Percentiles rank a stretch among this genome's conserved stretches.
Conservation (phyloP, 2,797 vertebrate species). For the Cheirogaleus major region DNA sequence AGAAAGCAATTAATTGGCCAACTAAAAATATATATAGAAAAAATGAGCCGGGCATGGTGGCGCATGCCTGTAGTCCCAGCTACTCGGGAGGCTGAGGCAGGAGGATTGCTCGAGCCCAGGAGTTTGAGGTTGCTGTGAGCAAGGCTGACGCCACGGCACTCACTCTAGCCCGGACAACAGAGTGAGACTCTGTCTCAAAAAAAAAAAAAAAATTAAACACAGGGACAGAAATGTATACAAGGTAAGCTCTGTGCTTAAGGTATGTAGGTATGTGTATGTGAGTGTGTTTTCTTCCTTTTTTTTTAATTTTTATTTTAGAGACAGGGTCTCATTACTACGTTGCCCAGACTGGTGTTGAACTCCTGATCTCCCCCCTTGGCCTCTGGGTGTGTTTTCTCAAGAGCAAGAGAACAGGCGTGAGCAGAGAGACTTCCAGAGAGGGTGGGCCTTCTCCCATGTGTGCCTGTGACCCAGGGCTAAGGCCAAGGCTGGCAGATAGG, state of each 20-base stretch:
- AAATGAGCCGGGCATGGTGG: no score
- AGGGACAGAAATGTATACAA: not conserved
- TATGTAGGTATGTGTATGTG: not conserved
- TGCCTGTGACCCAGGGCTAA: not conserved
- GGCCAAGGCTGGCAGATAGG: not conserved
- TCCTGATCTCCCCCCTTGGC: no score
- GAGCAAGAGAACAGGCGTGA: not conserved
- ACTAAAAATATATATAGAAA: no score
- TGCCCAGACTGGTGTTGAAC: no score
- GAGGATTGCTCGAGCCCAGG: no score
- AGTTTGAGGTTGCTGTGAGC: no score
- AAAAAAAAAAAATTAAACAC: not conserved
- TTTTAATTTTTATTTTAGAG: not conserved
- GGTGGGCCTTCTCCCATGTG: not conserved
- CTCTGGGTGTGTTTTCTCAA: not conserved
- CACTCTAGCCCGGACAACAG: no score
- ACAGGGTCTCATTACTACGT: not conserved
- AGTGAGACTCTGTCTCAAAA: no score
- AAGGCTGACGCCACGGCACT: no score
- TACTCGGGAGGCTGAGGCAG: no score
- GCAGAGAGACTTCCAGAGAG: not conserved
- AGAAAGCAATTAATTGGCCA: no score
- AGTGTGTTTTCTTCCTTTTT: not conserved
- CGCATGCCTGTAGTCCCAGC: no score
- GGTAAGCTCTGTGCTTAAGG: not conserved